Conservation (phyloP, 2,888 invertebrate species). For the Himalopsyche anomala region DNA sequence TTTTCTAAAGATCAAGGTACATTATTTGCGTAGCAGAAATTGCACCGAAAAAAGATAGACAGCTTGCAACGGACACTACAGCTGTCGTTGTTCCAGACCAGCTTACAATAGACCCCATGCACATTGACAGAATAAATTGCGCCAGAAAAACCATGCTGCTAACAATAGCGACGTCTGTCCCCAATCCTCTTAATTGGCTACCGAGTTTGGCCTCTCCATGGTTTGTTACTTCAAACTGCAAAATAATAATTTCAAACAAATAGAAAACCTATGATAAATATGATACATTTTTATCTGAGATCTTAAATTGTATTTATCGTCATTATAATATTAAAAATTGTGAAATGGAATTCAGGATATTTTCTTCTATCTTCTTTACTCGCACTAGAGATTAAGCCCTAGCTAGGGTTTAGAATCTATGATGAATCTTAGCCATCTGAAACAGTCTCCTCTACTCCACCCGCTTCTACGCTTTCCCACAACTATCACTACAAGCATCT, state of each 20-base stretch:
- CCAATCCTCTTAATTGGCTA: constrained; percentile 88
- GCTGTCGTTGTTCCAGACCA: constrained; percentile 90
- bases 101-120: constrained; percentile 90
- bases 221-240: constrained; percentile 79
- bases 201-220: constrained; percentile 77
- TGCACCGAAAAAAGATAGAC: constrained; percentile 90
- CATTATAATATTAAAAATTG: neutral
- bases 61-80: constrained; percentile 90
- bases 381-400: no score
- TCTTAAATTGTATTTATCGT: neutral
- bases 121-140: constrained; percentile 92
- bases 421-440: no score
- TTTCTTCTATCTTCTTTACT: no score
- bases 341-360: neutral
- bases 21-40: constrained; percentile 90
- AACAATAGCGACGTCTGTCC: constrained; percentile 96
- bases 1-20: constrained; percentile 87
- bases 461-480: no score
- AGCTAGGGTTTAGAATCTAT: no score
- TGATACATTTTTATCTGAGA: neutral
- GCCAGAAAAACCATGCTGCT: constrained; percentile 98
- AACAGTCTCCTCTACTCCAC: no score
- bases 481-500: no score
- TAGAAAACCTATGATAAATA: neutral
- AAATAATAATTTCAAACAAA: constrained; percentile 58